Evolutionary conservation across 1,140 invertebrate species (phyloP).

Genomic region (Megalonaias nervosa): DNA sequence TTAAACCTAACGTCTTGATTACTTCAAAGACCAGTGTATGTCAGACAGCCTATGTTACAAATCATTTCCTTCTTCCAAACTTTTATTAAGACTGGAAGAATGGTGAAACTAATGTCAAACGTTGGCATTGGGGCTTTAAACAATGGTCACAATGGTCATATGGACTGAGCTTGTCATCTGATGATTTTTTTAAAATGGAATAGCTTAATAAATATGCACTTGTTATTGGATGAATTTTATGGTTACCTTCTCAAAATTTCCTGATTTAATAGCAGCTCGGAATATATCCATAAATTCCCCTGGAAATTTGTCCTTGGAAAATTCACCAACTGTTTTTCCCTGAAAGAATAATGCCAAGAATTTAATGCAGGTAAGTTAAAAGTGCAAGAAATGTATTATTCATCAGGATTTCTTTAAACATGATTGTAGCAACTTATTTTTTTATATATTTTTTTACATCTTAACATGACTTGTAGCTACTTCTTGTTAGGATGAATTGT

Average conservation of each 20-base stretch:
- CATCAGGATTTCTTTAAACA: not conserved
- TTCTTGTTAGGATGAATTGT: not conserved
- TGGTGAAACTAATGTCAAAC: no score
- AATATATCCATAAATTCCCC: slow-evolving; percentile 95
- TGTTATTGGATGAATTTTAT: not conserved
- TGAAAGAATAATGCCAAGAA: slow-evolving; percentile 37
- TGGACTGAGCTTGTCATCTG: no score
- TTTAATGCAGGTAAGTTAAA: not conserved
- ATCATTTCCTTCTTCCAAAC: no score
- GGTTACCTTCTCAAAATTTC: slow-evolving; percentile 84
- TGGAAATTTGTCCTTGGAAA: slow-evolving; percentile 94
- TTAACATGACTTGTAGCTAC: not conserved
- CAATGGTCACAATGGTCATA: no score
- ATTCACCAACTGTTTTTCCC: slow-evolving; percentile 93
- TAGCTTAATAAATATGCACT: no score
- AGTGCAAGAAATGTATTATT: not conserved
- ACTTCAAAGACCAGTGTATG: no score
- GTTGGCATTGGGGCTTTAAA: no score
- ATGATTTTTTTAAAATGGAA: no score
- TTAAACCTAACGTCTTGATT: no score
- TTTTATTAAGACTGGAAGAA: no score
- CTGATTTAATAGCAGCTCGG: slow-evolving; percentile 83
- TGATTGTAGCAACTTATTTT: not conserved
- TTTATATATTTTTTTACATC: not conserved
- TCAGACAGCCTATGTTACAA: no score